phyloP scores from a whole-genome alignment of 2,797 vertebrate species.

The Scleropages formosus region DNA sequence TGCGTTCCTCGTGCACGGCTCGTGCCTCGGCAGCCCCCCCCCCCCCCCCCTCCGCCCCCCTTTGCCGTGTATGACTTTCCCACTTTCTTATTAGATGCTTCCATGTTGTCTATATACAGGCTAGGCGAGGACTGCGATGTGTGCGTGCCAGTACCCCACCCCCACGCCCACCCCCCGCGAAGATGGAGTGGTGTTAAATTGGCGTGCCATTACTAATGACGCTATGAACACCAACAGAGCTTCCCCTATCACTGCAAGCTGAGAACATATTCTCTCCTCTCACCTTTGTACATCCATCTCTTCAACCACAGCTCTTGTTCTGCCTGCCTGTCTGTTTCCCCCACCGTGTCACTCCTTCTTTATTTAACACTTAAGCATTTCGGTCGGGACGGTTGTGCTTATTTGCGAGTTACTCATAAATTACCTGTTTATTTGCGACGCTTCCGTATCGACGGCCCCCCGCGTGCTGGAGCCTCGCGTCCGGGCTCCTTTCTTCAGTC shows the following conservation, averaged over 20 bases:
- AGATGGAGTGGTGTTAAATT: conserved; percentile 38
- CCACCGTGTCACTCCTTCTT: background rate
- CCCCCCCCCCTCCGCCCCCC: no score
- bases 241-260: background rate
- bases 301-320: conserved; percentile 24
- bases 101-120: conserved; percentile 33
- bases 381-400: conserved; percentile 43
- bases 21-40: no score
- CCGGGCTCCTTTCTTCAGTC: conserved; percentile 51
- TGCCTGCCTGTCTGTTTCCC: conserved; percentile 26
- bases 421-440: conserved; percentile 52
- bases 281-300: conserved; percentile 23
- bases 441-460: conserved; percentile 55
- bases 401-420: conserved; percentile 55
- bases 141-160: conserved; percentile 15
- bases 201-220: conserved; percentile 40
- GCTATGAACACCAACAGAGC: conserved; percentile 28
- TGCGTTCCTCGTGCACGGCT: background rate
- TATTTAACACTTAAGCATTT: background rate
- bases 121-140: conserved; percentile 30
- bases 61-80: background rate
- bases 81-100: background rate
- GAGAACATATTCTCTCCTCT: background rate
- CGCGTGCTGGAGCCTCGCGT: conserved; percentile 47
- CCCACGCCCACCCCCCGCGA: conserved; percentile 35